A percentile compares a stretch with the other conserved stretches of the same genome.
These are phyloP conservation scores for Pangasius larnaudii DNA, from an alignment of 2,797 vertebrate genomes.

Conservation along the genomic window DNA sequence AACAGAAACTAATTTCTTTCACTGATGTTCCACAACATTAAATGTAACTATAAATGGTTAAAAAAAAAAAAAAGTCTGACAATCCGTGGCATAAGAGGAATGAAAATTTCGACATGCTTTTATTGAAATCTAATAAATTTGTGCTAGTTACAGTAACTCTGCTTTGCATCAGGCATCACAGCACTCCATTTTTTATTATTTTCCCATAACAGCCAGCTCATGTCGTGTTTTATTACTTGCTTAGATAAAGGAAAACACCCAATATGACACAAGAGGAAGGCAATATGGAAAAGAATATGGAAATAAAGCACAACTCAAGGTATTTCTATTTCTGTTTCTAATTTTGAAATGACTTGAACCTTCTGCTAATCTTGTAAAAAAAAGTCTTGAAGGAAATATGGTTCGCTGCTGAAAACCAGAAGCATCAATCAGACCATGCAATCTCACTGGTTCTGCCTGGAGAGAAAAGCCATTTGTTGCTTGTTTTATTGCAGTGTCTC, in stretches of 20 bases:
- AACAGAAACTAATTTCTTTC: not conserved
- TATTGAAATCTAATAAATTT: not conserved
- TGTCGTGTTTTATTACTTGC: not conserved
- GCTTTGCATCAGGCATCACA: not conserved
- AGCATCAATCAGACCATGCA: constrained; percentile 44
- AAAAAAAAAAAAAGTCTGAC: no score
- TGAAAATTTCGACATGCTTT: not conserved
- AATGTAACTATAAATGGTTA: not conserved
- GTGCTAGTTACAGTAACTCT: not conserved
- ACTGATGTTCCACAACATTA: not conserved
- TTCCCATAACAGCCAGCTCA: not conserved
- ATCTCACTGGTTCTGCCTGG: constrained; percentile 6
- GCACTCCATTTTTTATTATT: not conserved
- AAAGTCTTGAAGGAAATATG: constrained; percentile 25
- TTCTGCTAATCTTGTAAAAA: constrained; percentile 4
- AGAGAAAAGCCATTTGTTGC: constrained; percentile 24
- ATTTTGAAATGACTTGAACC: not conserved
- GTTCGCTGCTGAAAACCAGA: constrained; percentile 3
- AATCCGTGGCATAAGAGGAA: not conserved
- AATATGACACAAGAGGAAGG: not conserved
- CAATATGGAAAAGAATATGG: not conserved
- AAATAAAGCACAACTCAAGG: not conserved
- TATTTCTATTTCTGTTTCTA: not conserved
- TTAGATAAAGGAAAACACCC: not conserved
- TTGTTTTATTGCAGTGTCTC: constrained; percentile 15